Conservation (phyloP, 64 coral and sea anemone genomes). For the Dendrophyllia cribrosa region DNA sequence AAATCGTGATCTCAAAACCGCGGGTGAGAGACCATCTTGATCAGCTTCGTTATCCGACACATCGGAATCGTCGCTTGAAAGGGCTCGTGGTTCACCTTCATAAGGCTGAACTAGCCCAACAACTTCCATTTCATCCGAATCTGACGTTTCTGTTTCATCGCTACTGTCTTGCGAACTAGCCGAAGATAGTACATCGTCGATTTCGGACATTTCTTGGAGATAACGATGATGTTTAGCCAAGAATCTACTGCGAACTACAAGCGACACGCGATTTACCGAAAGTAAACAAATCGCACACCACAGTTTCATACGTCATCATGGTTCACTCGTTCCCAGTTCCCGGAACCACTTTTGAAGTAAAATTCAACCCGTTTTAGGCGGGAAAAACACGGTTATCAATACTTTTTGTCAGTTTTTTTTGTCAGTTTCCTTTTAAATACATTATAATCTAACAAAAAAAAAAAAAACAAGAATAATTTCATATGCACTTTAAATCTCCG, state of each 20-base stretch:
- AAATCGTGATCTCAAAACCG: not conserved
- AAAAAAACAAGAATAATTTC: not conserved
- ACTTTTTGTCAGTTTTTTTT: not conserved
- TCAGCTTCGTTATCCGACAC: constrained; percentile 14
- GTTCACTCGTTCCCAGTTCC: not conserved
- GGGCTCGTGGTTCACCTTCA: not conserved
- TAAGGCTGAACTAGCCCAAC: constrained; percentile 16
- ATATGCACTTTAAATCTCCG: constrained; percentile 1
- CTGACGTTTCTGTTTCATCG: not conserved
- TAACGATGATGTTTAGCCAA: not conserved
- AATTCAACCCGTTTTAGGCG: not conserved
- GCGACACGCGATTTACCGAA: not conserved
- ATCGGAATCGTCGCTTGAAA: not conserved
- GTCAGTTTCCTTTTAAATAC: not conserved
- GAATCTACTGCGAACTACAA: not conserved
- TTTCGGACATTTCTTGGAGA: not conserved
- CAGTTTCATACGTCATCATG: constrained; percentile 4
- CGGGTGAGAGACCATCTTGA: constrained; percentile 27
- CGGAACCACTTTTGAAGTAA: not conserved
- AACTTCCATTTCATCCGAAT: not conserved
- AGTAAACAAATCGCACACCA: not conserved
- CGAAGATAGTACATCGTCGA: not conserved
- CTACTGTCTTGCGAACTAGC: constrained; percentile 6
- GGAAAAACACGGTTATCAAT: not conserved
- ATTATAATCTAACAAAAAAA: not conserved